Evolutionary conservation across 1,140 invertebrate species (phyloP), one percentile per base, ranked within the genome.

Genomic region (Macrotrachela quadricornifera): DNA sequence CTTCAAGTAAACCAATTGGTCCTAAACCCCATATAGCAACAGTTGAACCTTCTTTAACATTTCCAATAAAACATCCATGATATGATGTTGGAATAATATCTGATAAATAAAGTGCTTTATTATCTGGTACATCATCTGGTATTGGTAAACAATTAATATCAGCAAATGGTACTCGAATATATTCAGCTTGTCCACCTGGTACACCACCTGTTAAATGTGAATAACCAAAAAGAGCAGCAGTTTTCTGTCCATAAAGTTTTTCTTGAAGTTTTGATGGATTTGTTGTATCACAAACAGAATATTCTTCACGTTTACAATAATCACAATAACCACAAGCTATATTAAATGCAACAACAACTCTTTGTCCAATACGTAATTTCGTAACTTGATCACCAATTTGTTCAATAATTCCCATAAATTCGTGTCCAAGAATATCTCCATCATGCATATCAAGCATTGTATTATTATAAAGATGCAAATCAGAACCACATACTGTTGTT

Each of bases 1-100:
- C 56, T 46, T 71, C 74, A 54, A 91, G 87, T 42, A 97, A 69
- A n/a, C 92, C 92, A 37, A 99, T 90, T 58, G 87, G 85, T 30
- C 92, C 92, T 4, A 70, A 59, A 17, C 69, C 69, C 69, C 69
- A 71, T 4, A 71, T 63, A 54, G 63, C 69, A 62, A 66, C 68
- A 10, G 57, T 62, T 15, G 64, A 66, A 6, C 64, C 68, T 40
- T 51, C 21, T 49, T 67, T 62, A 13, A 71, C 69, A 57, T 63
- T 62, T 13, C 68, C 69, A 18, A 57, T 41, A 4, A 38, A 37
- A 14, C 16, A n/a, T 1, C 56, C 56, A 46, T 58, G 56, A 17
- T 55, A 58, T n/a, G 55, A 49, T n/a, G 56, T 57, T 42, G 44
- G 21, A 37, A 57, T 45, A 15, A 57, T 43, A 58, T 57, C 56